Base-by-base conservation (phyloP, 2,797 vertebrate species). In the Cetoscarus ocellatus region DNA sequence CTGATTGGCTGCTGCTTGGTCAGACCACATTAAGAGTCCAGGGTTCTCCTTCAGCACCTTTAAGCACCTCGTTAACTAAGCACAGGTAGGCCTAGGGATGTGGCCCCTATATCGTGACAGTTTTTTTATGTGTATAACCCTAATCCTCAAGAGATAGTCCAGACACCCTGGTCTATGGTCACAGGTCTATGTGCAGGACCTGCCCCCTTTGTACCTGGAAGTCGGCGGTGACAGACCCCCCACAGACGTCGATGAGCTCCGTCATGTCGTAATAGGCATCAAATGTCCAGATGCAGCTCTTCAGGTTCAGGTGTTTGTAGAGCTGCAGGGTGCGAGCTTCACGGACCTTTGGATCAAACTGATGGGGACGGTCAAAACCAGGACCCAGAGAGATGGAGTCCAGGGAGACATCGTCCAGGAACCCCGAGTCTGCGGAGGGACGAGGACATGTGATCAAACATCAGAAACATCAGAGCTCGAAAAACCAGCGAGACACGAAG, bases 201-300 rank as follows among this genome's bases (percentile, higher is more conserved):
- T 4, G 27, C 27, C 14, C 6, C 15, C 44, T n/a, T 7, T n/a
- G 14, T 45, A 98, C 98, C 97, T 99, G 98, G 90, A 99, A 99
- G 81, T 99, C 98, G 0, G 98, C 98, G 0, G 96, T 98, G 79
- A 99, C 98, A 0, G 97, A 98, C 35, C 98, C 98, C 0, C 97
- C 95, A 0, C 98, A 99, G 77, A 99, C 95, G 0, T 99, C 98
- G 1, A 99, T 99, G 17, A 99, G 83, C 70, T 98, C 98, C 0
- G 98, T 99, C 98, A 99, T 99, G 93, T 99, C 98, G 0, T 99
- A 99, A 63, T 93, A 99, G 0, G 98, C 97, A 4, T 99, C 96
- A 0, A 99, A 99, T 2, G 97, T 99, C 98, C 98, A 99, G 83
- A 99, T 97, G 81, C 98, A 99, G 94, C 96, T 99, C 90, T 99